Percentiles rank a stretch among this genome's conserved stretches.
Evolutionary conservation across 2,888 invertebrate genomes (phyloP).

Genomic region (Hedya salicella): DNA sequence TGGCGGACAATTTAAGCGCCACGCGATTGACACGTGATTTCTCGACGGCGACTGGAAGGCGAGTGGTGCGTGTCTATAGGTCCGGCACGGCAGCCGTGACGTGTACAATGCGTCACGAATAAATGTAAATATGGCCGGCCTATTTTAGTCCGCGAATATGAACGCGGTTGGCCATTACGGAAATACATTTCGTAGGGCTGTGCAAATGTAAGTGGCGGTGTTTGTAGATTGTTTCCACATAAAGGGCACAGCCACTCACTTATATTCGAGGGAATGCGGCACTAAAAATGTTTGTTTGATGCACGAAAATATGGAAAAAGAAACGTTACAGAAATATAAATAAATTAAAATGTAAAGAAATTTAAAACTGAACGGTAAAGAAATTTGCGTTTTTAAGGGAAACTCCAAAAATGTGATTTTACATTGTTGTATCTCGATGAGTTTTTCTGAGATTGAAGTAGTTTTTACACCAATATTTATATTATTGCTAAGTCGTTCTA

Average conservation of each 20-base stretch:
- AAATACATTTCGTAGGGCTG: slow-evolving; percentile 14
- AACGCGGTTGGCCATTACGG: slow-evolving; percentile 30
- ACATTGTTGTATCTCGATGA: too few species aligned
- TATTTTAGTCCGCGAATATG: slow-evolving; percentile 31
- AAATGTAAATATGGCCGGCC: slow-evolving; percentile 38
- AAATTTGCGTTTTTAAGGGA: too few species aligned
- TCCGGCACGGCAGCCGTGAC: slow-evolving; percentile 58
- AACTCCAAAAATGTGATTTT: too few species aligned
- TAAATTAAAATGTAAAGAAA: too few species aligned
- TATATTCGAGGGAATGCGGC: too few species aligned
- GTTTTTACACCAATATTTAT: too few species aligned
- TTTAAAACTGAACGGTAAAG: too few species aligned
- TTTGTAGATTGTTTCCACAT: neutral
- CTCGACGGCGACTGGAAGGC: slow-evolving; percentile 8
- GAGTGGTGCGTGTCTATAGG: slow-evolving; percentile 21
- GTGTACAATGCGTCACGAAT: slow-evolving; percentile 47
- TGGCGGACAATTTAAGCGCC: slow-evolving; percentile 28
- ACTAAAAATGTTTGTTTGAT: too few species aligned
- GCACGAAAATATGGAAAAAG: too few species aligned
- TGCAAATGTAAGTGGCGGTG: neutral
- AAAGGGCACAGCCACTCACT: neutral
- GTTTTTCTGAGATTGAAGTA: too few species aligned
- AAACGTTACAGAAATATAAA: too few species aligned
- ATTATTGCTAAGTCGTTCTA: too few species aligned
- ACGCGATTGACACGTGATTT: slow-evolving; percentile 24